A percentile compares a stretch with the other conserved stretches of the same genome.
Evolutionary conservation across 2,113 vertebrate genomes (phyloP).

Genomic region (Atrichornis clamosus): DNA sequence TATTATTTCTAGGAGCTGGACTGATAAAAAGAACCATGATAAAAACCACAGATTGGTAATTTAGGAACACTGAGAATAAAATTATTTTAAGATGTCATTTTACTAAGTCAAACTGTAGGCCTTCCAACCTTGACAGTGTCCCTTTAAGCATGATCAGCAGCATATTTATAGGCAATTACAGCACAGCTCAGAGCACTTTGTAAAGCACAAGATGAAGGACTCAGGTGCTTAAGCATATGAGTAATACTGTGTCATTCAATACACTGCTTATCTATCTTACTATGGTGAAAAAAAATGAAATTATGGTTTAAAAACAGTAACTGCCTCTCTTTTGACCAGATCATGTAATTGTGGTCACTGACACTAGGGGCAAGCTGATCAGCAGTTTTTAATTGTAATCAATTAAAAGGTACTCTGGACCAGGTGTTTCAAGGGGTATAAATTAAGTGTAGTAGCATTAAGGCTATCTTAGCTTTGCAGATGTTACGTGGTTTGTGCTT

Average conservation of each 20-base stretch:
- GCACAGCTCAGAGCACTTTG: slow-evolving; percentile 11
- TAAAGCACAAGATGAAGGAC: slow-evolving; percentile 37
- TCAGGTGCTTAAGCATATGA: neutral
- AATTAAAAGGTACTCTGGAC: neutral
- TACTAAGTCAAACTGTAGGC: neutral
- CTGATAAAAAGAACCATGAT: neutral
- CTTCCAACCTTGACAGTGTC: neutral
- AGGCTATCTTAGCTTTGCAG: accelerated
- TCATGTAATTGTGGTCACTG: neutral
- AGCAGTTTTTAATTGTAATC: neutral
- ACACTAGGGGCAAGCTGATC: neutral
- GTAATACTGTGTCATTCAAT: neutral
- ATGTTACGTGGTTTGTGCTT: accelerated
- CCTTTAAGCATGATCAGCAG: neutral
- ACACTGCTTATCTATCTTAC: neutral
- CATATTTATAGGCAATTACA: slow-evolving; percentile 22
- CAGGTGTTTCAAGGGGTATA: neutral
- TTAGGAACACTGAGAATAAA: slow-evolving; percentile 13
- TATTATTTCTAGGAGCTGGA: neutral
- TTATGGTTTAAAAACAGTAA: neutral
- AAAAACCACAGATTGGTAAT: neutral
- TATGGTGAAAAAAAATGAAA: neutral
- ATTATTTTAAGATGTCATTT: neutral
- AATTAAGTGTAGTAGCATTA: neutral
- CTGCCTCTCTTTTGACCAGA: neutral